phyloP scores from a whole-genome alignment of 2,113 vertebrate species.

The Hippocampus mohnikei region DNA sequence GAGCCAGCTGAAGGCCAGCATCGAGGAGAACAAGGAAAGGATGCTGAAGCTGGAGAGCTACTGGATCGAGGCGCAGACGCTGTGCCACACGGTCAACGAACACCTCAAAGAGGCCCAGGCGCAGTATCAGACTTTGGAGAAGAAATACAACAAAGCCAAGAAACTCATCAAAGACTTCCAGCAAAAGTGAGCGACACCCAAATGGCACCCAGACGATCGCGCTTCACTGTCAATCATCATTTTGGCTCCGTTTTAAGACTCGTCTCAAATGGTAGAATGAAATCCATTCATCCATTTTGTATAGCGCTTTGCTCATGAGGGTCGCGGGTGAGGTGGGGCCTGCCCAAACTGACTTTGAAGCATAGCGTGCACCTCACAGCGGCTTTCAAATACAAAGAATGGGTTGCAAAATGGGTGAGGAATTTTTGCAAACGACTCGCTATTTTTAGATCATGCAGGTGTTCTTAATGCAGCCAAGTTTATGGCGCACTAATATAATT shows the following conservation, averaged over 20 bases:
- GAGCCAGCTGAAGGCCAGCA: conserved; percentile 91
- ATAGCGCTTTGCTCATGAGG: too few relatives aligned
- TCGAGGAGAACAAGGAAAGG: conserved; percentile 97
- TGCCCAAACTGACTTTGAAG: too few relatives aligned
- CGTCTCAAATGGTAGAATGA: too few relatives aligned
- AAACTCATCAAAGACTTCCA: conserved; percentile 99
- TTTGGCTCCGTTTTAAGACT: too few relatives aligned
- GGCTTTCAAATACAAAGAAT: too few relatives aligned
- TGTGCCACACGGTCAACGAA: conserved; percentile 95
- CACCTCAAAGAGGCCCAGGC: conserved; percentile 97
- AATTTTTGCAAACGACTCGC: too few relatives aligned
- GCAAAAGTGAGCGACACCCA: conserved; percentile 83
- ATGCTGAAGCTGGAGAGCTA: conserved; percentile 97
- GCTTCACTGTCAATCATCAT: too few relatives aligned
- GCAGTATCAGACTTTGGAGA: conserved; percentile 94
- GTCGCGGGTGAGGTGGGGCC: too few relatives aligned
- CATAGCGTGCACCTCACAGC: too few relatives aligned
- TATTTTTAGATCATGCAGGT: not conserved
- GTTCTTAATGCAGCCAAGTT: not conserved
- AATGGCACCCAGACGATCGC: too few relatives aligned
- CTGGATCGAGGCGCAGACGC: conserved; percentile 95
- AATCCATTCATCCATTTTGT: too few relatives aligned
- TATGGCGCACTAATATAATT: not conserved
- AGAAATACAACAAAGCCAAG: conserved; percentile 99
- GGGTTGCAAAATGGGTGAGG: too few relatives aligned